These are phyloP conservation scores for Megamerina dolium DNA, from an alignment of 2,888 invertebrate species.

Conservation along the genomic window DNA sequence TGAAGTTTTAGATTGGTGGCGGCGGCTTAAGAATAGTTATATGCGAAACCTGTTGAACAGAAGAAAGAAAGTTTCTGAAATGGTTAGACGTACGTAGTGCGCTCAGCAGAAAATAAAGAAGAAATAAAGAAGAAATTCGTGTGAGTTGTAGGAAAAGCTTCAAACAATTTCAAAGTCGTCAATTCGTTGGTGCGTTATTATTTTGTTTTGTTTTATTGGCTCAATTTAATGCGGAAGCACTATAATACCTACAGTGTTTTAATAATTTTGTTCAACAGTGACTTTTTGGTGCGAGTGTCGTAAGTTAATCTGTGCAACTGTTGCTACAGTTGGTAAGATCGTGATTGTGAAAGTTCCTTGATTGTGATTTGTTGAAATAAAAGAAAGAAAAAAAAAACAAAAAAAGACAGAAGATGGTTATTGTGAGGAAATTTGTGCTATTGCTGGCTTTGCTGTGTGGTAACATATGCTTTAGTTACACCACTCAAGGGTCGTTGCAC, in stretches of 20 bases:
- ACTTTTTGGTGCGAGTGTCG: not conserved
- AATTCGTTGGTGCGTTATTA: no score
- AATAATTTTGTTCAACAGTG: not conserved
- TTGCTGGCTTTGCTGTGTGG: conserved; percentile 36
- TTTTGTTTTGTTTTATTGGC: no score
- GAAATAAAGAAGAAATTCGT: conserved; percentile 7
- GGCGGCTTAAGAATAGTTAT: conserved; percentile 43
- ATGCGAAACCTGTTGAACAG: conserved; percentile 33
- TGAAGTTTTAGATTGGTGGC: no score
- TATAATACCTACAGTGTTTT: no score
- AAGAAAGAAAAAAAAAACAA: not conserved
- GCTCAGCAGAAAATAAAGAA: not conserved
- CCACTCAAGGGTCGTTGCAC: conserved; percentile 38
- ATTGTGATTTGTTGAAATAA: conserved; percentile 12
- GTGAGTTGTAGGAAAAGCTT: no score
- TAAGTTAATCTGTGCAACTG: no score
- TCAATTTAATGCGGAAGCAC: not conserved
- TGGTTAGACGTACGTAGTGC: conserved; percentile 34
- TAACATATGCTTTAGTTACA: conserved; percentile 36
- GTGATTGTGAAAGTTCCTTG: conserved; percentile 43
- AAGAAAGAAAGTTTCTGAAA: conserved; percentile 47
- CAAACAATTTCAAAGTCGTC: no score
- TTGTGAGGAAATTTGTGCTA: conserved; percentile 34
- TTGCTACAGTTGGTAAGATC: no score
- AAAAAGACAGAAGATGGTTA: conserved; percentile 27